These are phyloP conservation scores for Gambusia yucatana DNA, from an alignment of 2,797 vertebrate genomes.

Conservation along the genomic window DNA sequence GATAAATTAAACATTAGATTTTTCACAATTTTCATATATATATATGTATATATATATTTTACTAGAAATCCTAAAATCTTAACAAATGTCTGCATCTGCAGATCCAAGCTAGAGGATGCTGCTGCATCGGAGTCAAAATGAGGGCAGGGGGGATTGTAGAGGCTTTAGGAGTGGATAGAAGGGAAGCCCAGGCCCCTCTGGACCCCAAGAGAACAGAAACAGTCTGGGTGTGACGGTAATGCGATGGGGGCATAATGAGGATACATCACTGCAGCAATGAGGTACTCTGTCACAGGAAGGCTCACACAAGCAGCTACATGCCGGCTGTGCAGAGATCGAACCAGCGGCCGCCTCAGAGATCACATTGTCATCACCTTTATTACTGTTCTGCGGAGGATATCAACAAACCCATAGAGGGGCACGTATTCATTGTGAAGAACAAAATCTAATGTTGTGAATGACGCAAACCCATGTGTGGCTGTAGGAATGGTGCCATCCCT, in stretches of 20 bases:
- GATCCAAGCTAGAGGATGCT: slow-evolving; percentile 19
- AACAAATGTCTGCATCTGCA: slow-evolving; percentile 56
- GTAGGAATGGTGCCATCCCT: slow-evolving; percentile 54
- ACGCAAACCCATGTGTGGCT: slow-evolving; percentile 33
- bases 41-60: background rate
- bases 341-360: slow-evolving; percentile 22
- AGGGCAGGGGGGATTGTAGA: slow-evolving; percentile 28
- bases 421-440: slow-evolving; percentile 37
- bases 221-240: slow-evolving; percentile 70
- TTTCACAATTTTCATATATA: background rate
- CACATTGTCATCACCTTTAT: slow-evolving; percentile 18
- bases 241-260: slow-evolving; percentile 75
- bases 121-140: slow-evolving; percentile 26
- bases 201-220: slow-evolving; percentile 59
- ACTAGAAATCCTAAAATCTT: background rate
- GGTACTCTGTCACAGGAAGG: slow-evolving; percentile 68
- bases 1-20: background rate
- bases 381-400: slow-evolving; percentile 32
- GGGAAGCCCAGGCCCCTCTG: slow-evolving; percentile 63
- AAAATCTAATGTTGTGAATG: slow-evolving; percentile 20
- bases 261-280: slow-evolving; percentile 78
- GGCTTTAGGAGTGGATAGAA: slow-evolving; percentile 46
- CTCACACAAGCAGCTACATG: slow-evolving; percentile 8
- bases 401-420: slow-evolving; percentile 24
- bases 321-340: slow-evolving; percentile 16